Base-by-base conservation (phyloP, 1,140 invertebrate species). In the Varroa destructor region DNA sequence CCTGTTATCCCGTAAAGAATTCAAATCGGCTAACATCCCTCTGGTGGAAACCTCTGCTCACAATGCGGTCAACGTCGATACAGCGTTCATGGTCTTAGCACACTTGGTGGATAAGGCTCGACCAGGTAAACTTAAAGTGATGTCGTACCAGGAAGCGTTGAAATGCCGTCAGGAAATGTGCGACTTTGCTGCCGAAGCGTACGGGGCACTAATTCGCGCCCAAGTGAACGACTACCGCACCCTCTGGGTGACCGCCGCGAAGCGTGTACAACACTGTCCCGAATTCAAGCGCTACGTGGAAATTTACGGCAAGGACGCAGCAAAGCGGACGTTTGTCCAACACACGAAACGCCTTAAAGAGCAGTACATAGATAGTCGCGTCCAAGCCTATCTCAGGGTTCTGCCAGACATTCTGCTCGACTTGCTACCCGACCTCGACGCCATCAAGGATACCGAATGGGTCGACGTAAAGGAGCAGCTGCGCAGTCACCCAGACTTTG, bases 31-130 rank as follows among this genome's bases (percentile, higher is more conserved):
- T 57, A 79, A 84, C 74, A 90, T 97, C 75, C 86, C 89, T 0
- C 81, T 97, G 57, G 87, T 98, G 54, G 94, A 97, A 83, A 94
- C 93, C 0, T 97, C 93, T 12, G 88, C 93, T 6, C 92, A 97
- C 77, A 90, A 96, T 77, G 97, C 95, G 80, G 91, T 98, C 64
- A 99, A 98, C 80, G 89, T 97, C 25, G 94, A 97, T 78, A 81
- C 90, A 74, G 90, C 93, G 6, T 97, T 97, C 80, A 85, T 97
- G 77, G 84, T 91, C 61, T 80, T 97, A 46, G 93, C 92, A 40
- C 92, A 97, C 81, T 85, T 95, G 79, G 87, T 96, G 73, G 93
- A 97, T 79, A 84, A 86, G 75, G 84, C 84, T 36, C 86, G 86
- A 78, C 61, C 61, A 46, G 82, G 83, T 54, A 83, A 82, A 75